phyloP scores from a whole-genome alignment of 1,140 invertebrate genomes.

The Mactra quadrangularis region DNA sequence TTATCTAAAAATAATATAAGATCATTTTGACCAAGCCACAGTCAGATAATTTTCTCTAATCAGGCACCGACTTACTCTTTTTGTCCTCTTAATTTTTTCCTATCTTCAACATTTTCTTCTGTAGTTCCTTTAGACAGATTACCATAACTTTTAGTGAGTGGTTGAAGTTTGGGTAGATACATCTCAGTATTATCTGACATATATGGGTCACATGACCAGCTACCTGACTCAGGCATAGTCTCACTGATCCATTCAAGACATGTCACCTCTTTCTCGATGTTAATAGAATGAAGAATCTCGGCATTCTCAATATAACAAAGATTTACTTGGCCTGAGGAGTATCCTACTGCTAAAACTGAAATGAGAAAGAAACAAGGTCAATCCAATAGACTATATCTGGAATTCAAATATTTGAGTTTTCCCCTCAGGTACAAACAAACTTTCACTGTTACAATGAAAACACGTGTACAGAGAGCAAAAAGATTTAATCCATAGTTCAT shows the following conservation, averaged over 20 bases:
- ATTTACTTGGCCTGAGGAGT: conserved; percentile 88
- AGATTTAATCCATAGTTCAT: too few species aligned
- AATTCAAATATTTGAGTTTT: too few species aligned
- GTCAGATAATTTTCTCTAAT: too few species aligned
- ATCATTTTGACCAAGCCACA: too few species aligned
- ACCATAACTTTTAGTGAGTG: conserved; percentile 85
- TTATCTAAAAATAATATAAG: too few species aligned
- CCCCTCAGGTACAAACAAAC: too few species aligned
- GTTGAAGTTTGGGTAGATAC: conserved; percentile 86
- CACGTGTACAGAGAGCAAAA: too few species aligned
- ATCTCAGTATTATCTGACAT: conserved; percentile 82
- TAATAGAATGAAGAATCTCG: conserved; percentile 89
- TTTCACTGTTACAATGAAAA: too few species aligned
- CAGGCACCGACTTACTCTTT: conserved; percentile 84
- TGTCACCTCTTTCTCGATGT: conserved; percentile 85
- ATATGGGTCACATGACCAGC: conserved; percentile 72
- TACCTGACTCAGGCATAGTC: conserved; percentile 33
- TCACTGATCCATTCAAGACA: conserved; percentile 85
- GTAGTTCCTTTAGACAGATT: conserved; percentile 73
- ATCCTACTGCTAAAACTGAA: conserved; percentile 88
- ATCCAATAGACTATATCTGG: too few species aligned
- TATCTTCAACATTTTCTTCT: conserved; percentile 87
- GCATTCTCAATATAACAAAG: conserved; percentile 95
- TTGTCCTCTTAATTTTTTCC: conserved; percentile 87
- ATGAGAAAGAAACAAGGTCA: conserved; percentile 30